Percentiles rank a stretch among this genome's conserved stretches.
These are phyloP conservation scores for Minunthozetes semirufus DNA, from an alignment of 2,888 invertebrate species.

Conservation along the genomic window DNA sequence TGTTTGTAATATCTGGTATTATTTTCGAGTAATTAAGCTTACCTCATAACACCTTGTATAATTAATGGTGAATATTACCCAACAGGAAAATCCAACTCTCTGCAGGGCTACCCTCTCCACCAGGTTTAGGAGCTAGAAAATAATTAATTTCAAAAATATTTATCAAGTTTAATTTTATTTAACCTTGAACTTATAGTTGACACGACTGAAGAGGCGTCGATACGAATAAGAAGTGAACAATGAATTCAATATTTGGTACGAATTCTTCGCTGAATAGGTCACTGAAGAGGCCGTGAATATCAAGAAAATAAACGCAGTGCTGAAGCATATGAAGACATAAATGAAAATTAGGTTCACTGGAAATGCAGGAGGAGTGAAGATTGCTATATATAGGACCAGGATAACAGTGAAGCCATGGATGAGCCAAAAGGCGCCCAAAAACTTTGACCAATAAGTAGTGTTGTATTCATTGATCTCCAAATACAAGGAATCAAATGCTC, in stretches of 20 bases:
- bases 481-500: neutral
- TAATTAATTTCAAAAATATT: neutral
- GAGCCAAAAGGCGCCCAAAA: neutral
- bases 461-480: neutral
- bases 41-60: neutral
- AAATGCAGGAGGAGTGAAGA: no score
- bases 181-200: slow-evolving; percentile 9
- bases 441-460: neutral
- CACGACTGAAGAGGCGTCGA: no score
- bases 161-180: neutral
- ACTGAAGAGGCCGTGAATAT: slow-evolving; percentile 3
- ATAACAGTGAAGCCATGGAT: neutral
- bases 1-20: no score
- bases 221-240: neutral
- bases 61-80: neutral
- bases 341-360: neutral
- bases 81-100: neutral
- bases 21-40: no score
- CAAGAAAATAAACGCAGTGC: neutral
- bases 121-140: neutral
- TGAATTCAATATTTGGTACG: neutral
- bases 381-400: no score
- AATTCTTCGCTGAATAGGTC: neutral
- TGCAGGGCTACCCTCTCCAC: neutral
- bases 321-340: neutral